These are phyloP conservation scores for Bombus superbus DNA, from an alignment of 1,140 invertebrate species.

Conservation along the genomic window DNA sequence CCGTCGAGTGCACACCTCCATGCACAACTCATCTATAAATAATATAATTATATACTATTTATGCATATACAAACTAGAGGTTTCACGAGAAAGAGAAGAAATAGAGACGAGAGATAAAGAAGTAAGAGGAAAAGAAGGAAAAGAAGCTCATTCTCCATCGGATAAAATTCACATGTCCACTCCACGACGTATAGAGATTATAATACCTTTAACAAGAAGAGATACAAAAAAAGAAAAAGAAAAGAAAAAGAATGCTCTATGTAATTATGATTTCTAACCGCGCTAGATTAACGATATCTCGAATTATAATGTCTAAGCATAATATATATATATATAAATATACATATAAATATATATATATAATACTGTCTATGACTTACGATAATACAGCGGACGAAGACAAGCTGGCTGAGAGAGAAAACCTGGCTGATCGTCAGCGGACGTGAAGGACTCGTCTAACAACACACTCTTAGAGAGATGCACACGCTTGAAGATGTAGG, in stretches of 20 bases:
- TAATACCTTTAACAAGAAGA: constrained; percentile 45
- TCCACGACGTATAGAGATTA: constrained; percentile 66
- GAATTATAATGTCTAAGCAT: constrained; percentile 53
- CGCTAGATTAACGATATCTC: constrained; percentile 62
- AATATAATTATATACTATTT: constrained; percentile 74
- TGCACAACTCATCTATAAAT: constrained; percentile 77
- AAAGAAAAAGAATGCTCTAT: constrained; percentile 46
- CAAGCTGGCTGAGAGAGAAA: constrained; percentile 66
- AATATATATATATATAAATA: constrained; percentile 46
- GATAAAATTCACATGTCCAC: constrained; percentile 61
- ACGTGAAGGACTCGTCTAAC: constrained; percentile 1
- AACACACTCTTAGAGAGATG: constrained; percentile 46
- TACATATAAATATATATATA: constrained; percentile 49
- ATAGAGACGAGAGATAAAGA: not conserved
- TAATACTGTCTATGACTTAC: constrained; percentile 68
- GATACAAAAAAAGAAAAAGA: not conserved
- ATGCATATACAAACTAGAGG: constrained; percentile 71
- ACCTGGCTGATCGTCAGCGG: constrained; percentile 9
- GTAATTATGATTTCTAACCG: constrained; percentile 65
- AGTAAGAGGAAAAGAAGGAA: not conserved
- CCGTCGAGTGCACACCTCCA: constrained; percentile 67
- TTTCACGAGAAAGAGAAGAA: constrained; percentile 42
- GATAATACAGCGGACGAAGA: constrained; percentile 65
- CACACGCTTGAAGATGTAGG: constrained; percentile 45
- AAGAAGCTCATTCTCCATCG: constrained; percentile 38